Percentiles rank a stretch among this genome's conserved stretches.
These are phyloP conservation scores for Coryphaenoides rupestris DNA, from an alignment of 2,113 vertebrate genomes.

Conservation along the genomic window DNA sequence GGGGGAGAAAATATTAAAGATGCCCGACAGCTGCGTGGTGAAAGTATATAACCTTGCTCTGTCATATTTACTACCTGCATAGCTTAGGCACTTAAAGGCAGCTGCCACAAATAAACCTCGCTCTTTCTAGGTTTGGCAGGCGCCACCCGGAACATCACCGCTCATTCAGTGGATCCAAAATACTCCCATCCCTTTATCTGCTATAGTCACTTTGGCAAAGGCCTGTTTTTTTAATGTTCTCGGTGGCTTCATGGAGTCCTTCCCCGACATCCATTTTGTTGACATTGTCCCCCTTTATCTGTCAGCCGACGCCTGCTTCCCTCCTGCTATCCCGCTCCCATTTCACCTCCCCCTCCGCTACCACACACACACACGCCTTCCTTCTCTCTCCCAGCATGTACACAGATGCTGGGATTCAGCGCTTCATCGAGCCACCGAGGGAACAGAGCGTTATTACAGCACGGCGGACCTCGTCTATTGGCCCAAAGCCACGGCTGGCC, in stretches of 20 bases:
- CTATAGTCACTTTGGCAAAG: constrained; percentile 64
- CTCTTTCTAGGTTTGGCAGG: constrained; percentile 68
- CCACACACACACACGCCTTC: too few relatives aligned
- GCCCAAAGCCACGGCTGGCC: constrained; percentile 57
- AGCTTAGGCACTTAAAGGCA: constrained; percentile 64
- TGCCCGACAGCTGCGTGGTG: constrained; percentile 60
- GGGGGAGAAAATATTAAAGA: constrained; percentile 55
- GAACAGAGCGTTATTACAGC: constrained; percentile 58
- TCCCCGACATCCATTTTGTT: constrained; percentile 24
- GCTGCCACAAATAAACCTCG: constrained; percentile 63
- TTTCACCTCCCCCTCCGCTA: constrained; percentile 12
- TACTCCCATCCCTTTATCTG: constrained; percentile 38
- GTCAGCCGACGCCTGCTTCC: constrained; percentile 29
- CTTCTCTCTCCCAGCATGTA: constrained; percentile 46
- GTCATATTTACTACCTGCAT: constrained; percentile 69
- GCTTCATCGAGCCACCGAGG: constrained; percentile 57
- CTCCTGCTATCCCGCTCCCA: not conserved
- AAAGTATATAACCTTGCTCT: constrained; percentile 66
- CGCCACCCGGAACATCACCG: constrained; percentile 32
- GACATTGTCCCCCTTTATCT: constrained; percentile 28
- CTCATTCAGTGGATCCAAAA: constrained; percentile 29
- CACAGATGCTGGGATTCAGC: constrained; percentile 51
- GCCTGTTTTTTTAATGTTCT: constrained; percentile 60
- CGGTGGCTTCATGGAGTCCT: constrained; percentile 54
- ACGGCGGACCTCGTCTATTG: constrained; percentile 61